phyloP scores from a whole-genome alignment of 1,140 invertebrate genomes.

The Druon quercuslanigerum region DNA sequence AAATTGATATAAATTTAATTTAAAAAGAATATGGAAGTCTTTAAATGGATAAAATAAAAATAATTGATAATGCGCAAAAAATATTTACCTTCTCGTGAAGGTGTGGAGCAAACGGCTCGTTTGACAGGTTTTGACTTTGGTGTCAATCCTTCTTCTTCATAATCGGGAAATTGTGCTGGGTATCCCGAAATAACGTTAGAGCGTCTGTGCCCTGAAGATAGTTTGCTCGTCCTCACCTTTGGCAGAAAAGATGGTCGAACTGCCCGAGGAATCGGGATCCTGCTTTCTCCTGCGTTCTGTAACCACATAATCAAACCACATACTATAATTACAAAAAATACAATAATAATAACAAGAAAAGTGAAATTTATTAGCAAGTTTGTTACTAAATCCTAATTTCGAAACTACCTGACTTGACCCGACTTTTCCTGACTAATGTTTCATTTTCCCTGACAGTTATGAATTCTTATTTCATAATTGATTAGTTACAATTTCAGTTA shows the following conservation, averaged over 20 bases:
- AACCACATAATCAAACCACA: constrained; percentile 36
- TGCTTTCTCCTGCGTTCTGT: constrained; percentile 67
- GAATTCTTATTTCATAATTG: too few species aligned
- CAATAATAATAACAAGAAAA: neutral
- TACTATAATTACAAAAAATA: neutral
- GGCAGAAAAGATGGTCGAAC: constrained; percentile 67
- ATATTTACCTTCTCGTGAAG: constrained; percentile 49
- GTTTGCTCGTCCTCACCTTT: constrained; percentile 49
- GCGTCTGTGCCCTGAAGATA: constrained; percentile 46
- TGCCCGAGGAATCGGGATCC: constrained; percentile 65
- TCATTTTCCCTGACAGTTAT: too few species aligned
- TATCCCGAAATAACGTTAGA: constrained; percentile 53
- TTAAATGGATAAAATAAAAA: too few species aligned
- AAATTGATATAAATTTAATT: too few species aligned
- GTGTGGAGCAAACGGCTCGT: constrained; percentile 42
- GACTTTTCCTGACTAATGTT: too few species aligned
- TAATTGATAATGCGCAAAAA: neutral
- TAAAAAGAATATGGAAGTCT: too few species aligned
- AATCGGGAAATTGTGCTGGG: constrained; percentile 47
- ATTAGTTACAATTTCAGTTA: too few species aligned
- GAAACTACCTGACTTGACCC: too few species aligned
- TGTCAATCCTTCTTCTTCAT: constrained; percentile 43
- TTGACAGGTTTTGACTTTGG: constrained; percentile 42
- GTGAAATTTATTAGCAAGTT: too few species aligned
- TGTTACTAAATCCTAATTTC: too few species aligned